Evolutionary conservation across 2,888 invertebrate genomes (phyloP), one percentile per base, ranked within the genome.

Genomic region (Ormyrus labotus): DNA sequence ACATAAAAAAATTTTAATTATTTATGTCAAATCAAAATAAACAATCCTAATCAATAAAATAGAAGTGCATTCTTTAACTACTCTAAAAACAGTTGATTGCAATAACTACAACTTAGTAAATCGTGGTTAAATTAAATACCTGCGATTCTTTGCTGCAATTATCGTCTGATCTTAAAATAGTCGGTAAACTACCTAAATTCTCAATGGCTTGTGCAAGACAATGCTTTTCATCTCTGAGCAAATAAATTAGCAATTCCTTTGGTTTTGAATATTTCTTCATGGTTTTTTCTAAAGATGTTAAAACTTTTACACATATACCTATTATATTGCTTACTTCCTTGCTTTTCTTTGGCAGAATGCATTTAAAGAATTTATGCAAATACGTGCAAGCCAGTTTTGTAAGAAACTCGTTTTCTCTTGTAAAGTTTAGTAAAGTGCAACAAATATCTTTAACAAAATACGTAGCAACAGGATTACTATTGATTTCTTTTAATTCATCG

Each of bases 371-470:
- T 7, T 86, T 82, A 75, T 91, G 87, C 0, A 94, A 87, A 79
- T 92, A 93, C 85, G 89, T 84, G 48, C 87, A 87, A 5, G 86
- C 83, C 9, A 85, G 68, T 67, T 84, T 83, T 0, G 83, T 65
- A 0, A 92, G 82, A 64, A 91, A 88, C 3, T 89, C 87, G 34
- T 88, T 85, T 5, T 85, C 80, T 83, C 92, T 92, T 2, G 93
- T 92, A 1, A 93, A 89, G 83, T 93, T 91, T 1, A 93, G 87
- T 45, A 94, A 87, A 74, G 92, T 92, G 82, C 92, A 92, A 73
- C 92, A 92, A 6, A 93, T 90, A 84, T 93, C 94, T 84, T 93
- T 92, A 58, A 93, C 91, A 11, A 94, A 86, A 83, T 93, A 94
- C 0, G 91, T 89, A 7, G 92, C 92, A n/a, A 93, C 91, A 1